phyloP scores from a whole-genome alignment of 2,888 invertebrate species.

The Pheosia gnoma region DNA sequence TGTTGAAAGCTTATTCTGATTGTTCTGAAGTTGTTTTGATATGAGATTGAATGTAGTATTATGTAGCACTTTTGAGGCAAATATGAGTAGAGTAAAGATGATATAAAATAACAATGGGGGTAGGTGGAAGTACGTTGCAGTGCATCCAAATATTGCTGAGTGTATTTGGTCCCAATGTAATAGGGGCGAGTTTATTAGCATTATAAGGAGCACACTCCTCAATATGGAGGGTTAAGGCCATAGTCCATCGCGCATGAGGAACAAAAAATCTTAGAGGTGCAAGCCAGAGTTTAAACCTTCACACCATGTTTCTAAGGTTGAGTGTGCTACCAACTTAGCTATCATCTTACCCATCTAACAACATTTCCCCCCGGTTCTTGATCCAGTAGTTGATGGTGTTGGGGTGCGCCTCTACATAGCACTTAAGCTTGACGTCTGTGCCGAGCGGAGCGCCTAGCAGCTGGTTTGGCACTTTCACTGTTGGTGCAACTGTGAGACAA shows the following conservation, averaged over 20 bases:
- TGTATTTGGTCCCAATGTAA: too few relatives aligned
- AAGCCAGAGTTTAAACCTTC: too few relatives aligned
- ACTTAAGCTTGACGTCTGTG: constrained; percentile 93
- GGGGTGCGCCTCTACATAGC: constrained; percentile 95
- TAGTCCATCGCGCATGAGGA: too few relatives aligned
- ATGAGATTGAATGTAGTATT: neutral
- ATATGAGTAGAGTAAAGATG: neutral
- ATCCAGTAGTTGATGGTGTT: constrained; percentile 89
- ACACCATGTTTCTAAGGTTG: too few relatives aligned
- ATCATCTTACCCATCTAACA: constrained; percentile 88
- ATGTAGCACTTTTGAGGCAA: neutral
- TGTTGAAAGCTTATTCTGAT: neutral
- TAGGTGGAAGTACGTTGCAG: too few relatives aligned
- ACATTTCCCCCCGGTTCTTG: constrained; percentile 90
- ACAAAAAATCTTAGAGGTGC: too few relatives aligned
- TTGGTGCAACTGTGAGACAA: constrained; percentile 89
- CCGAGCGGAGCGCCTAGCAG: constrained; percentile 93
- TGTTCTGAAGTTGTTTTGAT: neutral
- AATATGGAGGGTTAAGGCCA: too few relatives aligned
- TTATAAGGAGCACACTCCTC: too few relatives aligned
- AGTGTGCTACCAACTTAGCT: too few relatives aligned
- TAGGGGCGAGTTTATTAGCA: too few relatives aligned
- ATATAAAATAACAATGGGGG: neutral
- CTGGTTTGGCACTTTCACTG: constrained; percentile 95
- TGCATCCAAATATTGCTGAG: too few relatives aligned